Evolutionary conservation across 1,140 invertebrate species (phyloP).

Genomic region (Antheraea mylitta): DNA sequence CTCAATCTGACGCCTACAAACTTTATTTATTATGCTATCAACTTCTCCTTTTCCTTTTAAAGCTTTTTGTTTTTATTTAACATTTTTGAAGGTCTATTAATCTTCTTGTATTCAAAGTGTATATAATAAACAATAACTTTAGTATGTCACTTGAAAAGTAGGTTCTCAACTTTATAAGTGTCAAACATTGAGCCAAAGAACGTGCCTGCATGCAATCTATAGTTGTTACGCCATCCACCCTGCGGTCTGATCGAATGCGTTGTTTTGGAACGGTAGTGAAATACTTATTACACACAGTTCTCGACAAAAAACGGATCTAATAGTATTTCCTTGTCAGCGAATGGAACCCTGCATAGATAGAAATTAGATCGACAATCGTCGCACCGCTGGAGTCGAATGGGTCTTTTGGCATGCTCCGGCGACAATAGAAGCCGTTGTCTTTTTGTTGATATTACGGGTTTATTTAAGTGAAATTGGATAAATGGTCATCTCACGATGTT

Average conservation of each 20-base stretch:
- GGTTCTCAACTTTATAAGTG: neutral
- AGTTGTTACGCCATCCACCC: constrained; percentile 53
- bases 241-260: constrained; percentile 49
- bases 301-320: constrained; percentile 36
- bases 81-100: neutral
- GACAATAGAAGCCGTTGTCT: constrained; percentile 52
- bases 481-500: constrained; percentile 69
- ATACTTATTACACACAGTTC: constrained; percentile 53
- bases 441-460: constrained; percentile 74
- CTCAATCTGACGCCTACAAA: constrained; percentile 34
- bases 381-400: constrained; percentile 16
- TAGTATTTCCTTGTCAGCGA: constrained; percentile 20
- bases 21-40: constrained; percentile 39
- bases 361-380: constrained; percentile 39
- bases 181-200: neutral
- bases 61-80: neutral
- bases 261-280: constrained; percentile 61
- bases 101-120: neutral
- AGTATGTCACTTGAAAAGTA: neutral
- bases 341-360: constrained; percentile 29
- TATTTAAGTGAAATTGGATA: constrained; percentile 77
- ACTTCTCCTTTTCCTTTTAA: neutral
- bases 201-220: constrained; percentile 11
- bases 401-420: constrained; percentile 39
- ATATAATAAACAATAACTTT: neutral